Percentiles rank a stretch among this genome's conserved stretches.
These are phyloP conservation scores for Cheilosia vernalis DNA, from an alignment of 2,888 invertebrate species.

Conservation along the genomic window DNA sequence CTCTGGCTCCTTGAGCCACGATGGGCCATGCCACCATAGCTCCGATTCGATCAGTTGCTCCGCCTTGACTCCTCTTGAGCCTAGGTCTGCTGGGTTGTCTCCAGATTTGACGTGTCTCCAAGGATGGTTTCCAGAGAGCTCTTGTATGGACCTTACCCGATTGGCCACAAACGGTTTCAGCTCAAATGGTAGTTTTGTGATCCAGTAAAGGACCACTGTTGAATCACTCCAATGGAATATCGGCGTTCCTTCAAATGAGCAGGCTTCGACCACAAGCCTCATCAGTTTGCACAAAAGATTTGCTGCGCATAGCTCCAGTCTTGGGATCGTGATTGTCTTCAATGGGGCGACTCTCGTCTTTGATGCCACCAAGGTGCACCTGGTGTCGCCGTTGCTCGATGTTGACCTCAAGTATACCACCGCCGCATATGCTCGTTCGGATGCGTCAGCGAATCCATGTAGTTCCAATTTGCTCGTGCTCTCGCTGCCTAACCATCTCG, in stretches of 20 bases:
- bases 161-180: constrained; percentile 47
- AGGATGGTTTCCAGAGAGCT: neutral
- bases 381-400: neutral
- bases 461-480: too few species aligned
- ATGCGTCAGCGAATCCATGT: too few species aligned
- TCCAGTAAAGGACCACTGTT: constrained; percentile 39
- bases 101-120: constrained; percentile 28
- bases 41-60: neutral
- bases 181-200: constrained; percentile 24
- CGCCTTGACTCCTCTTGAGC: constrained; percentile 28
- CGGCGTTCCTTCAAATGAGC: neutral
- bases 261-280: neutral
- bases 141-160: constrained; percentile 20
- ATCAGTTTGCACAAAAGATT: neutral
- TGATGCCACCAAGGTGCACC: constrained; percentile 3
- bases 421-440: too few species aligned
- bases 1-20: neutral
- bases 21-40: constrained; percentile 30
- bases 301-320: constrained; percentile 10
- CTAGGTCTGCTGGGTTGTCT: constrained; percentile 47
- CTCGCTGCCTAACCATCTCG: constrained; percentile 26
- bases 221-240: constrained; percentile 46
- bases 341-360: constrained; percentile 16
- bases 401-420: constrained; percentile 1
- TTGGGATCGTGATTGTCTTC: constrained; percentile 8